These are phyloP conservation scores for Zaprionus ghesquierei DNA, from an alignment of 1,140 invertebrate genomes.

Conservation along the genomic window DNA sequence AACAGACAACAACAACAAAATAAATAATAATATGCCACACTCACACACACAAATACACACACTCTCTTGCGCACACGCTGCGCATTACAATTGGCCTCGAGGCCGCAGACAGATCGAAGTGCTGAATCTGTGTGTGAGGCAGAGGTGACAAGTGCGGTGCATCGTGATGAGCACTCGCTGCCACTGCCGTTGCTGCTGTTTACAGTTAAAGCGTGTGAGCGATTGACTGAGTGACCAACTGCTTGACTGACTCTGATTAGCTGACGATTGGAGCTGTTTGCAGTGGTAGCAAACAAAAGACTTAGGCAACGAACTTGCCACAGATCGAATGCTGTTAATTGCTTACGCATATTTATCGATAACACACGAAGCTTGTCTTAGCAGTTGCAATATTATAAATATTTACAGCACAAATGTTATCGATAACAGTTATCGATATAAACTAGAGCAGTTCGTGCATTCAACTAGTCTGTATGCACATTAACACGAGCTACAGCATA, in stretches of 20 bases:
- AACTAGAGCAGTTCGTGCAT: neutral
- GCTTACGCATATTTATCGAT: neutral
- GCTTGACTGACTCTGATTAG: neutral
- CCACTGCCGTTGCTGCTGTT: neutral
- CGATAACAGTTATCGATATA: neutral
- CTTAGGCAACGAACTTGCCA: slow-evolving; percentile 68
- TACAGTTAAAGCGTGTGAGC: slow-evolving; percentile 4
- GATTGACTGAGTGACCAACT: slow-evolving; percentile 1
- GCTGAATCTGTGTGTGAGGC: neutral
- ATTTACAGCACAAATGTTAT: neutral
- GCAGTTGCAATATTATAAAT: neutral
- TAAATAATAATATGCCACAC: slow-evolving; percentile 29
- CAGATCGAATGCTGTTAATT: neutral
- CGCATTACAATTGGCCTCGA: slow-evolving; percentile 31
- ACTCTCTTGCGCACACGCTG: slow-evolving; percentile 6
- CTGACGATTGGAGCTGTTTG: neutral
- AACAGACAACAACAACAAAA: slow-evolving; percentile 24
- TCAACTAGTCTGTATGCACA: too few species aligned
- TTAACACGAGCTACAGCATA: neutral
- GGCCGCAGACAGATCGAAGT: slow-evolving; percentile 9
- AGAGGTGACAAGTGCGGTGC: slow-evolving; percentile 19
- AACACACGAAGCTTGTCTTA: neutral
- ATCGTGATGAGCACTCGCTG: slow-evolving; percentile 7
- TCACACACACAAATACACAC: neutral
- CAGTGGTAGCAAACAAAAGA: slow-evolving; percentile 47